A percentile compares a stretch with the other conserved stretches of the same genome.
Evolutionary conservation across 2,797 vertebrate genomes (phyloP).

Genomic region (Siniperca scherzeri): DNA sequence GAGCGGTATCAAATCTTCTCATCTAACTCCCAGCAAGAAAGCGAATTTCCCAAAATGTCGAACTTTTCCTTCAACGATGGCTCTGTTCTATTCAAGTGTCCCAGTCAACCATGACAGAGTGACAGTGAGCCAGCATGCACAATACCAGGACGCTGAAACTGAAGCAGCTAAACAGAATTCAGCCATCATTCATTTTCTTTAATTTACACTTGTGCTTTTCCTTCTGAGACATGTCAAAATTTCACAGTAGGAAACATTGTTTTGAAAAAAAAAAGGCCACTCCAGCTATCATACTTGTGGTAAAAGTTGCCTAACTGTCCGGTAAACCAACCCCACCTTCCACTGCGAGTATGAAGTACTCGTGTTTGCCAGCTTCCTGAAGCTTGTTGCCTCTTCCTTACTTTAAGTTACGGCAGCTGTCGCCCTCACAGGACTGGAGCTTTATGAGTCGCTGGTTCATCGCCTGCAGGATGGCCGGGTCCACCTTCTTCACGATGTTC

Average conservation of each 20-base stretch:
- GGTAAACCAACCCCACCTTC: background rate
- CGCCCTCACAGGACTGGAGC: constrained; percentile 84
- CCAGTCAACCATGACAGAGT: constrained; percentile 1
- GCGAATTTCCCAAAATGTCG: background rate
- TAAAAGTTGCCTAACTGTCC: background rate
- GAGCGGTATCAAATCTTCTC: background rate
- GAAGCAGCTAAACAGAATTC: constrained; percentile 8
- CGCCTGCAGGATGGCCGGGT: constrained; percentile 82
- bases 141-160: constrained; percentile 13
- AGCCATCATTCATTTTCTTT: background rate
- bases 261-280: background rate
- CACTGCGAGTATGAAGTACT: background rate
- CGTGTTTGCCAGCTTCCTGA: background rate
- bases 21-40: background rate
- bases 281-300: background rate
- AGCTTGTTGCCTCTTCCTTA: background rate
- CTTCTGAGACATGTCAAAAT: background rate
- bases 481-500: constrained; percentile 88
- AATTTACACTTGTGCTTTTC: background rate
- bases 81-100: background rate
- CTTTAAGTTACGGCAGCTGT: constrained; percentile 74
- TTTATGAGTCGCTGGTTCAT: constrained; percentile 90
- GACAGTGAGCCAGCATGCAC: constrained; percentile 19
- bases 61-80: background rate
- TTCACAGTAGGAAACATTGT: constrained; percentile 8